A percentile compares a stretch with the other conserved stretches of the same genome.
Evolutionary conservation across 2,797 vertebrate genomes (phyloP).

Genomic region (Propithecus deckenii): DNA sequence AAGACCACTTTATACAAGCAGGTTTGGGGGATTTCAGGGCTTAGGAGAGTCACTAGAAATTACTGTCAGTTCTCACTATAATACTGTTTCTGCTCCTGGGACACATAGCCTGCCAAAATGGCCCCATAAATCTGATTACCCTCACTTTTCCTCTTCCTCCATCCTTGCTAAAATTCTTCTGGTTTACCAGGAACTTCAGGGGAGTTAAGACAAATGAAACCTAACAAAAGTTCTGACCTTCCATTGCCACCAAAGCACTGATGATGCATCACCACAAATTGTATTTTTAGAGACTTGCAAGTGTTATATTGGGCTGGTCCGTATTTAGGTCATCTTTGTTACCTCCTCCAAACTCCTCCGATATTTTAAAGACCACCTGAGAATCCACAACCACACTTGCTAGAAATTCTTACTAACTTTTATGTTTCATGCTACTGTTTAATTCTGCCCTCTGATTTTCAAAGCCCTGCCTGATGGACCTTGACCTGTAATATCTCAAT

Average conservation of each 20-base stretch:
- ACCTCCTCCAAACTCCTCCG: neutral
- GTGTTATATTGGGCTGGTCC: neutral
- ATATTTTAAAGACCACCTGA: conserved; percentile 20
- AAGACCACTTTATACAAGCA: conserved; percentile 50
- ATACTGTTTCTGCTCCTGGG: neutral
- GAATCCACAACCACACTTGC: neutral
- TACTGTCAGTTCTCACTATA: conserved; percentile 22
- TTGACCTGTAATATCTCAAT: neutral
- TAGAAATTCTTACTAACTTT: conserved; percentile 42
- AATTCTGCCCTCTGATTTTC: neutral
- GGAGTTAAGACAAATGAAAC: conserved; percentile 38
- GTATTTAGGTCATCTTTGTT: conserved; percentile 29
- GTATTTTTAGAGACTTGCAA: conserved; percentile 55
- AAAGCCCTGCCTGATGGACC: neutral
- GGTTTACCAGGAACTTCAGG: conserved; percentile 40
- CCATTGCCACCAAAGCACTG: neutral
- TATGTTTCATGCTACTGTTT: neutral
- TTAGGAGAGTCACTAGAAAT: conserved; percentile 54
- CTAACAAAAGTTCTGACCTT: conserved; percentile 31
- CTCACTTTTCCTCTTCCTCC: conserved; percentile 3
- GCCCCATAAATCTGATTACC: conserved; percentile 31
- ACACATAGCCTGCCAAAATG: conserved; percentile 47
- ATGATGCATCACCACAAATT: conserved; percentile 14
- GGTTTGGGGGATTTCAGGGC: neutral
- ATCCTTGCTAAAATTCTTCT: neutral